Evolutionary conservation across 2,888 invertebrate genomes (phyloP), one percentile per base, ranked within the genome.

Genomic region (Molanna angustata): DNA sequence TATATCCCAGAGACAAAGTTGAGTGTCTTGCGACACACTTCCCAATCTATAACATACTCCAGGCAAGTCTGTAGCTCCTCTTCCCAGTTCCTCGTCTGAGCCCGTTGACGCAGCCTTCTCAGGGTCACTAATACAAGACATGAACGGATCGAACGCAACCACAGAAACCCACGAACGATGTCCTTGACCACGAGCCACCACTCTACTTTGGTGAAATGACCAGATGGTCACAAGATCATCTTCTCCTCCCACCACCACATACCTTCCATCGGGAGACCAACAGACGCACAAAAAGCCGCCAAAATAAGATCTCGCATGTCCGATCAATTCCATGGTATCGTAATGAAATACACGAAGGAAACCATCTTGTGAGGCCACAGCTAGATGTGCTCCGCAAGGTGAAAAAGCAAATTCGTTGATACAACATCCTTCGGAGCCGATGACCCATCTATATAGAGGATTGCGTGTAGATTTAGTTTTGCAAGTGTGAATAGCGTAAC

Each of bases 371-470:
- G 94, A 90, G 2, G 94, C 98, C 39, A 94, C 86, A 4, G 98
- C 98, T 61, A 99, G 74, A 73, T 94, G 92, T 49, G 90, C 83
- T 31, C 88, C 92, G 73, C 94, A 93, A 0, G 97, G 96, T 39
- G 96, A 96, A 71, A 99, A 99, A 51, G 92, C 90, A 74, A 99
- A 92, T 73, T 98, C 95, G 71, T 99, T 97, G 66, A 99, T 92
- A 65, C 84, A 84, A 67, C 85, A 85, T 61, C 88, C 87, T 56
- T 88, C 89, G 21, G 80, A 80, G 44, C 91, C 92, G 58, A 93
- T 84, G 49, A 89, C 82, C 93, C 93, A 93, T 70, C 92, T 80
- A 67, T 89, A 91, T n/a, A 98, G 76, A 0, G 98, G 98, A 76
- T 99, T 99, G 51, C 97, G 79, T 0, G 95, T 94, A 54, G 92